Evolutionary conservation across 1,140 invertebrate genomes (phyloP).

Genomic region (Augochlora pura): DNA sequence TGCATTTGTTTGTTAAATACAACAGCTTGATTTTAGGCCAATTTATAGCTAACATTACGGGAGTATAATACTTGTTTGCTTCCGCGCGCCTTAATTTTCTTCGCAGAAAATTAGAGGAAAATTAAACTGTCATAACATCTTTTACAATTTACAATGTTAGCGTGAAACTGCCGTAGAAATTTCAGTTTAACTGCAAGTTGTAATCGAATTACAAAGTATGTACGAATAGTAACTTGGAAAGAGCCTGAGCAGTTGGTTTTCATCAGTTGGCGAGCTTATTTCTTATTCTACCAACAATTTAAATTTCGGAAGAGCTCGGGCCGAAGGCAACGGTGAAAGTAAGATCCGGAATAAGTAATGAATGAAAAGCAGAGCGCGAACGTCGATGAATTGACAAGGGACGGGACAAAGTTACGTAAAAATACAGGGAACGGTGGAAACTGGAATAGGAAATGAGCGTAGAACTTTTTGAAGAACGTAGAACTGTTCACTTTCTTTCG

Average conservation of each 20-base stretch:
- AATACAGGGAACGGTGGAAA: not conserved
- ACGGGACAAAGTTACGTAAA: not conserved
- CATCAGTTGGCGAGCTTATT: too few species aligned
- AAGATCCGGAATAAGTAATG: constrained; percentile 38
- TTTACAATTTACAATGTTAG: too few species aligned
- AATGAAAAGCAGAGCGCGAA: constrained; percentile 19
- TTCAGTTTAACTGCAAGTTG: too few species aligned
- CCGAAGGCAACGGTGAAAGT: constrained; percentile 17
- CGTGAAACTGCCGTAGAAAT: too few species aligned
- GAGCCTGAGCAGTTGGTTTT: not conserved
- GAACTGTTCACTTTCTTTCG: constrained; percentile 19
- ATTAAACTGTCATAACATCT: too few species aligned
- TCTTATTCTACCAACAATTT: constrained; percentile 6
- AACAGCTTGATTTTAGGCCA: too few species aligned
- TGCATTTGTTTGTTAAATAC: too few species aligned
- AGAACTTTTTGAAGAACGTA: constrained; percentile 10
- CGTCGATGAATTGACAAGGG: constrained; percentile 25
- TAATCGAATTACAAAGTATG: not conserved
- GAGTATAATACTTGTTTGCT: too few species aligned
- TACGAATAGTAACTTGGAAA: not conserved
- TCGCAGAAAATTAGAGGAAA: too few species aligned
- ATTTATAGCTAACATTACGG: too few species aligned
- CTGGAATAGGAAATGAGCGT: constrained; percentile 17
- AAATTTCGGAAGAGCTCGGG: constrained; percentile 22
- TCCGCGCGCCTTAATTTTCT: too few species aligned